Conservation (phyloP, 2,888 invertebrate species). For the Drosophila testacea region DNA sequence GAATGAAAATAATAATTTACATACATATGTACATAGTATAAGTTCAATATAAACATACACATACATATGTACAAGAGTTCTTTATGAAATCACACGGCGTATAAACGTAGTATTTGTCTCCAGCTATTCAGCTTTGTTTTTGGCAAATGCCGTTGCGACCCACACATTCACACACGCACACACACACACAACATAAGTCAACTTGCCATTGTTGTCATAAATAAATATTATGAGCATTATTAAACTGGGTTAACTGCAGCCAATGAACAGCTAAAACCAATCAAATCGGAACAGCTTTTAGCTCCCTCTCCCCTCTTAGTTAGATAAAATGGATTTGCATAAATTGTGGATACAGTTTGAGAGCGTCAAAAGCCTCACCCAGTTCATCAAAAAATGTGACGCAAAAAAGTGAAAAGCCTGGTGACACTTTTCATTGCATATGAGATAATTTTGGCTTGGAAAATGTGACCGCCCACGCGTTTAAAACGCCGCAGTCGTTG, state of each 20-base stretch:
- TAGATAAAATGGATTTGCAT: slow-evolving; percentile 63
- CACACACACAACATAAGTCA: slow-evolving; percentile 9
- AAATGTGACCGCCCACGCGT: slow-evolving; percentile 34
- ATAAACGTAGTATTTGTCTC: slow-evolving; percentile 31
- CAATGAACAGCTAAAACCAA: slow-evolving; percentile 41
- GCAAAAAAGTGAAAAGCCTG: slow-evolving; percentile 49
- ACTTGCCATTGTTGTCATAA: slow-evolving; percentile 43
- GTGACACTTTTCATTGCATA: slow-evolving; percentile 49
- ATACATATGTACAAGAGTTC: neutral
- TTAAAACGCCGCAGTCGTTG: slow-evolving; percentile 40
- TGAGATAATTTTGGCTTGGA: slow-evolving; percentile 6
- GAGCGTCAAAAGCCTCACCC: slow-evolving; percentile 34
- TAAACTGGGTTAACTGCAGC: slow-evolving; percentile 63
- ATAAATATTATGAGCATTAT: slow-evolving; percentile 56
- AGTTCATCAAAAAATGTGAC: slow-evolving; percentile 20
- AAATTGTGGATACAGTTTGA: slow-evolving; percentile 37
- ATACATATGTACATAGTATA: too few species aligned
- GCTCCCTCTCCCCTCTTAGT: neutral
- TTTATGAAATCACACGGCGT: slow-evolving; percentile 14
- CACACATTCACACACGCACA: slow-evolving; percentile 29
- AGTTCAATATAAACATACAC: too few species aligned
- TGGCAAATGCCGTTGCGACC: slow-evolving; percentile 47
- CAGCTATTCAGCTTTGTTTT: slow-evolving; percentile 31
- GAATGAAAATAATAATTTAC: too few species aligned
- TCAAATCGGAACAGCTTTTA: slow-evolving; percentile 23